Conservation (phyloP, 2,113 vertebrate species). For the Cyrtonyx montezumae region DNA sequence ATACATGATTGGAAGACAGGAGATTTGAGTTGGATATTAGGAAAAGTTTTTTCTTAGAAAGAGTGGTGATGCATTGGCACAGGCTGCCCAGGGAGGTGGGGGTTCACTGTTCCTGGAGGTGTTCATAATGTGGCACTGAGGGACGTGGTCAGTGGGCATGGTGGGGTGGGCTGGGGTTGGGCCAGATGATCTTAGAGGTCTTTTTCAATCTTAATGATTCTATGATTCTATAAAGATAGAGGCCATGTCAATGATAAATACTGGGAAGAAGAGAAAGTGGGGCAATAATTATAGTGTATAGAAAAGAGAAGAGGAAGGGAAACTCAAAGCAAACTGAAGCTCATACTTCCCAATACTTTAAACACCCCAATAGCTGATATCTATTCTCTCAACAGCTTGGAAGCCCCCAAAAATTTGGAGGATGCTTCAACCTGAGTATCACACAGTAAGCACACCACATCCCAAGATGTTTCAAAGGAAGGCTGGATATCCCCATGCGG, state of each 20-base stretch:
- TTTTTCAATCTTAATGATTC: too few species aligned
- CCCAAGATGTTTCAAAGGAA: not conserved
- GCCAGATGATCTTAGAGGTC: too few species aligned
- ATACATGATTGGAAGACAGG: not conserved
- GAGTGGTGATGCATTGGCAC: too few species aligned
- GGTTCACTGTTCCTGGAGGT: too few species aligned
- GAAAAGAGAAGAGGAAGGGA: not conserved
- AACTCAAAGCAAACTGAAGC: not conserved
- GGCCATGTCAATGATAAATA: not conserved
- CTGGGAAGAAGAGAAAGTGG: not conserved
- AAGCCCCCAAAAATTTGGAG: conserved; percentile 4
- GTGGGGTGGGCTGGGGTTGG: too few species aligned
- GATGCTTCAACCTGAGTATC: not conserved
- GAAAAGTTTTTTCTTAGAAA: too few species aligned
- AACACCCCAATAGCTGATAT: not conserved
- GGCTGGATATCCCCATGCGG: not conserved
- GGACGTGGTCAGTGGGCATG: too few species aligned
- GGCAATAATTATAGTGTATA: not conserved
- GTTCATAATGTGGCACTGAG: too few species aligned
- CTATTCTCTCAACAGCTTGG: not conserved
- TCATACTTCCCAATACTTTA: too few species aligned
- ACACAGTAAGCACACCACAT: not conserved
- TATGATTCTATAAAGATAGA: not conserved
- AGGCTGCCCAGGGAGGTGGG: too few species aligned
- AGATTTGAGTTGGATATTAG: too few species aligned